A percentile compares a stretch with the other conserved stretches of the same genome.
phyloP scores from a whole-genome alignment of 2,888 invertebrate genomes.

The Tridacna gigas region DNA sequence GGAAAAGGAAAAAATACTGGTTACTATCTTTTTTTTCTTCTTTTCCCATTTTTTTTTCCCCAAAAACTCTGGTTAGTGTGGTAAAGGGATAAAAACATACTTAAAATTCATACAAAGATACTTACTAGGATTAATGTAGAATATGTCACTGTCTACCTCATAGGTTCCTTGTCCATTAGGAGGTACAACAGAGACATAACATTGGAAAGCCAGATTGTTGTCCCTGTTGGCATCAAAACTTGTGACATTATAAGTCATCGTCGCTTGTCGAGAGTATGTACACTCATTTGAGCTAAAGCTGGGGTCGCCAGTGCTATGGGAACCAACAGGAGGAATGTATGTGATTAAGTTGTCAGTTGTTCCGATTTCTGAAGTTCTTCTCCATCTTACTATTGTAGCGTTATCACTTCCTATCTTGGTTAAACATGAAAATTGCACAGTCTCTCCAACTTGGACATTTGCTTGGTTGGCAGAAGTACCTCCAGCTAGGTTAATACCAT shows the following conservation, averaged over 20 bases:
- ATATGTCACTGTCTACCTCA: background rate
- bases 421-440: background rate
- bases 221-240: background rate
- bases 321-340: background rate
- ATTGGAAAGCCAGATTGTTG: constrained; percentile 6
- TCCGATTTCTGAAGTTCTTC: background rate
- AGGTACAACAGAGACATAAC: background rate
- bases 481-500: background rate
- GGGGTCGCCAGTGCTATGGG: background rate
- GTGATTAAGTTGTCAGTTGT: background rate
- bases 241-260: constrained; percentile 2
- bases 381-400: background rate
- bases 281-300: background rate
- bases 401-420: background rate
- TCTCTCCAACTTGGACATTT: background rate
- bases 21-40: no score
- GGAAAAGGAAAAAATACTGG: no score
- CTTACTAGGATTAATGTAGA: constrained; percentile 17
- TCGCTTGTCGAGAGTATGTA: background rate
- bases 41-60: no score
- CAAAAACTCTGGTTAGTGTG: no score
- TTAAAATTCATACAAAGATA: background rate
- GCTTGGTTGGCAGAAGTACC: background rate
- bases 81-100: no score
- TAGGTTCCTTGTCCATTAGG: constrained; percentile 7